A percentile compares a stretch with the other conserved stretches of the same genome.
Conservation (phyloP, 2,888 invertebrate species). For the Drosophila pseudotalamancana region DNA sequence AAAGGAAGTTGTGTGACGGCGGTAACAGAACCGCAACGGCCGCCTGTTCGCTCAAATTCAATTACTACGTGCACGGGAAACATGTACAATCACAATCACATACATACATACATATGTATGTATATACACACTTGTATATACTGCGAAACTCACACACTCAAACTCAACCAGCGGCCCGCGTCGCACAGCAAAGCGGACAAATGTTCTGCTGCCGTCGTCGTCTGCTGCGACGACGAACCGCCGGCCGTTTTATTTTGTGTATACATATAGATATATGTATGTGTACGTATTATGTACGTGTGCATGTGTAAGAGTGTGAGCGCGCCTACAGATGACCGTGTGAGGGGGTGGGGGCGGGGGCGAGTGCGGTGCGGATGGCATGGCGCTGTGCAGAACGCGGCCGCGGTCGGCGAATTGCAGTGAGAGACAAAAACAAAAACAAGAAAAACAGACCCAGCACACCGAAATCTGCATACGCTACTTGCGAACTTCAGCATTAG, state of each 20-base stretch:
- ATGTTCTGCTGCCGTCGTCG: constrained; percentile 51
- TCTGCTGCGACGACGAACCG: constrained; percentile 55
- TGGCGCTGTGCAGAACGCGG: constrained; percentile 60
- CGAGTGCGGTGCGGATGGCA: constrained; percentile 28
- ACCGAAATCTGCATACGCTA: constrained; percentile 30
- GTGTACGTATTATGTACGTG: constrained; percentile 20
- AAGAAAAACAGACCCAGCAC: constrained; percentile 9
- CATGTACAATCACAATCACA: constrained; percentile 35
- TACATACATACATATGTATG: constrained; percentile 1
- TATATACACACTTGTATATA: constrained; percentile 16
- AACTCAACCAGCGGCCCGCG: constrained; percentile 49
- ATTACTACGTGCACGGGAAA: constrained; percentile 58
- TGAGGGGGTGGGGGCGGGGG: constrained; percentile 35
- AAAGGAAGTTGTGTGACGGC: constrained; percentile 52
- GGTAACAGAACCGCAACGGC: constrained; percentile 42
- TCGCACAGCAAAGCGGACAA: constrained; percentile 65
- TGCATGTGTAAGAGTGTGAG: constrained; percentile 47
- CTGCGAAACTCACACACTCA: constrained; percentile 31
- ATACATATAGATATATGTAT: constrained; percentile 10
- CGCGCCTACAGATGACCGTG: constrained; percentile 44
- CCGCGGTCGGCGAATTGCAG: constrained; percentile 72
- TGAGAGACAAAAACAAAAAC: constrained; percentile 65
- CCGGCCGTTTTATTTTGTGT: constrained; percentile 59
- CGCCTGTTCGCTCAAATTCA: constrained; percentile 63
- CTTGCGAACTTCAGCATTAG: neutral